These are phyloP conservation scores for Synaphobranchus kaupii DNA, from an alignment of 2,797 vertebrate species.

Conservation along the genomic window DNA sequence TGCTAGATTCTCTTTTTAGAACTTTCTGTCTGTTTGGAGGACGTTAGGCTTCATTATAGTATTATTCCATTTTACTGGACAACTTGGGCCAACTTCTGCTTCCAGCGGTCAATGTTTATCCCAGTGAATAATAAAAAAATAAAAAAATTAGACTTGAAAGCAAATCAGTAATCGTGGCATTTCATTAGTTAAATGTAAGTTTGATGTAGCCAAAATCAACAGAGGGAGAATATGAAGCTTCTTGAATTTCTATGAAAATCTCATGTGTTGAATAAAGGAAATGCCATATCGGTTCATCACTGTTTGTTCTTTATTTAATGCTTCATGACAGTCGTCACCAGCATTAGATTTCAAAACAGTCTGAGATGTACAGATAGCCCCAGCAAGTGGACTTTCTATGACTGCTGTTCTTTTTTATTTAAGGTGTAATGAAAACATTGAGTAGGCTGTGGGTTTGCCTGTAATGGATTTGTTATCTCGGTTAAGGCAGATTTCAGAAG, in stretches of 20 bases:
- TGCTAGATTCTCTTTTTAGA: not conserved
- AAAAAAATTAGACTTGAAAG: conserved; percentile 29
- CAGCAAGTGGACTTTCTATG: conserved; percentile 5
- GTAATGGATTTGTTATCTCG: conserved; percentile 25
- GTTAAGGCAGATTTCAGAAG: conserved; percentile 15
- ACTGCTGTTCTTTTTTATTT: conserved; percentile 4
- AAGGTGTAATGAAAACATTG: conserved; percentile 5
- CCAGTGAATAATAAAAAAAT: conserved; percentile 24
- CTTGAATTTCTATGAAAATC: conserved; percentile 34
- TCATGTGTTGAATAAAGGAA: conserved; percentile 24
- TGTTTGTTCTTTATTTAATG: conserved; percentile 1
- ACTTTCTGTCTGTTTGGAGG: not conserved
- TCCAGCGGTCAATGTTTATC: conserved; percentile 23
- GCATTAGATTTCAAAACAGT: not conserved
- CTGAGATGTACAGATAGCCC: conserved; percentile 6
- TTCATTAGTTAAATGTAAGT: conserved; percentile 29
- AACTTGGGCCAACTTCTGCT: not conserved
- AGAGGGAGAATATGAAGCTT: conserved; percentile 22
- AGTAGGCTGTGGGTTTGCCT: conserved; percentile 23
- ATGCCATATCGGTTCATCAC: conserved; percentile 4
- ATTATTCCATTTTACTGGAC: conserved; percentile 6
- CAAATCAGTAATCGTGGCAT: conserved; percentile 14
- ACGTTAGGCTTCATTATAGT: not conserved
- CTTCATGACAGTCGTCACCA: not conserved
- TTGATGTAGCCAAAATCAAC: conserved; percentile 26